Base-by-base conservation (phyloP, 2,888 invertebrate genomes). In the Sarcophaga subvicina region DNA sequence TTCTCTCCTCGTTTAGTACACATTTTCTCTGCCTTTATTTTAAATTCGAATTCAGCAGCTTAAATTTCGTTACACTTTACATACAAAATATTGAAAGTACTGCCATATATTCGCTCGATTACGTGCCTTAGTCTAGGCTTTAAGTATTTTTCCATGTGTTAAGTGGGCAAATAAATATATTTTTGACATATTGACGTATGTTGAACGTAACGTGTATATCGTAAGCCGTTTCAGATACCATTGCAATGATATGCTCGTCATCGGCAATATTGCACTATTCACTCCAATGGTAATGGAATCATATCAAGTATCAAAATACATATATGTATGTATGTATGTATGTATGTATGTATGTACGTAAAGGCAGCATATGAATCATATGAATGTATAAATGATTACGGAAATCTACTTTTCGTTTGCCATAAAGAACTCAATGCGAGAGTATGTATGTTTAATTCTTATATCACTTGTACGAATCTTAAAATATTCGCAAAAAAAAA, bases 101-200 rank as follows among this genome's bases (percentile, higher is more conserved):
- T 37, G 8, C 8, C 37, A 37, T 10, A 49, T 20, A 47, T 60
- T 8, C 27, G 62, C 69, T 63, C 63, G 22, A 63, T 37, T 81
- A 81, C 69, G 70, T 82, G 76, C 66, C 6, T 77, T 59, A 27
- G 59, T 77, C 25, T 66, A 12, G 25, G 3, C 54, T 78, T 78
- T 78, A 79, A 78, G 83, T 83, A 78, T 78, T 73, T 69, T 37
- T 71, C 37, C 47, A 64, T 60, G 47, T 66, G 59, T 85, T 37
- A 80, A 80, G 66, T 62, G 73, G 59, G 64, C 77, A 77, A 77
- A 85, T 37, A 37, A 37, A 37, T 37, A 64, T 47, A 70, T 81
- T 80, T 69, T 64, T 78, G 78, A 45, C 69, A 85, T 73, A 75
- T 85, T 78, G 85, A 81, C 85, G 81, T 49, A 45, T 3, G 62